A percentile compares a stretch with the other conserved stretches of the same genome.
Evolutionary conservation across 2,888 invertebrate genomes (phyloP).

Genomic region (Limnephilus auricula): DNA sequence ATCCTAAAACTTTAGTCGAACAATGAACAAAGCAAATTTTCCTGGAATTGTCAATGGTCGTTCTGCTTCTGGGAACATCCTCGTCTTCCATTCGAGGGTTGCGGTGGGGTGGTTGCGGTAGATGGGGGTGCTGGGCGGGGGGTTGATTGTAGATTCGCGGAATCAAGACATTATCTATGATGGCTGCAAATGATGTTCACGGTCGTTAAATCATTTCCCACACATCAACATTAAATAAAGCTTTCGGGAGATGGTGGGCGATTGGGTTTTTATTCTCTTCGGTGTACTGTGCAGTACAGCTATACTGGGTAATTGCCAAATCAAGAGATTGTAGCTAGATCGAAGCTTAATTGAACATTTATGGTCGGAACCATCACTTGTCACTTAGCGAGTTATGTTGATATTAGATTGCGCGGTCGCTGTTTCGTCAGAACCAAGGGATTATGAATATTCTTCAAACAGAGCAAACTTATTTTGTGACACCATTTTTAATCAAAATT

Average conservation of each 20-base stretch:
- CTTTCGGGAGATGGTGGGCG: neutral
- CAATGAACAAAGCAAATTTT: constrained; percentile 22
- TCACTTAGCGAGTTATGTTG: neutral
- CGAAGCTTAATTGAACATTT: neutral
- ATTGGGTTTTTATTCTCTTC: neutral
- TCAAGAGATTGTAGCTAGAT: neutral
- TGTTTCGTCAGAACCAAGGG: neutral
- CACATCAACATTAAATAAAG: neutral
- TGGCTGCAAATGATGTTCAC: constrained; percentile 14
- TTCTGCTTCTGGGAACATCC: neutral
- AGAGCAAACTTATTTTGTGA: too few species aligned
- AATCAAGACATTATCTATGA: constrained; percentile 2
- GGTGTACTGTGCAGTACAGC: neutral
- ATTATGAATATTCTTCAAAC: too few species aligned
- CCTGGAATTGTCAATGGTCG: constrained; percentile 15
- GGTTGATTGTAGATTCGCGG: neutral
- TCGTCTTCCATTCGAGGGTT: constrained; percentile 3
- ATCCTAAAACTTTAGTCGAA: neutral
- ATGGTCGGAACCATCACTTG: neutral
- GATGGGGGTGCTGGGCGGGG: neutral
- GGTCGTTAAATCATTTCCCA: constrained; percentile 15
- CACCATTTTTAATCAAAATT: too few species aligned
- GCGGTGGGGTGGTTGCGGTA: neutral
- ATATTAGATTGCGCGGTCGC: neutral
- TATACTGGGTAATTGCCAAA: neutral